Conservation (phyloP, 2,113 vertebrate species). For the Triplophysa dalaica region DNA sequence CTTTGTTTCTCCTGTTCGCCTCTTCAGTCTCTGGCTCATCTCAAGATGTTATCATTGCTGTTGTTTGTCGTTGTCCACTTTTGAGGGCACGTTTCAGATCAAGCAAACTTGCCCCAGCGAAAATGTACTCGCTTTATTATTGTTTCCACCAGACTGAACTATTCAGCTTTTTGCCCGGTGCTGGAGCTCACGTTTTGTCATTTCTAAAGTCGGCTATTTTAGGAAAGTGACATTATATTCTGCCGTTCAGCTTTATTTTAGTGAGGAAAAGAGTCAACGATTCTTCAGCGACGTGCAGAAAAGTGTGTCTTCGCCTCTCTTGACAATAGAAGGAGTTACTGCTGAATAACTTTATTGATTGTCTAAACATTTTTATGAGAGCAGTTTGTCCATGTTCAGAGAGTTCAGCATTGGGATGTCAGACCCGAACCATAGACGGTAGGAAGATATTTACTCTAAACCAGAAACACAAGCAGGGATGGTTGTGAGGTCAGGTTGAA, state of each 20-base stretch:
- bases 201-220: constrained; percentile 17
- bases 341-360: background rate
- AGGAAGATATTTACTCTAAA: background rate
- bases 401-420: background rate
- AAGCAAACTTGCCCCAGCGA: too few species aligned
- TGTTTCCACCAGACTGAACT: background rate
- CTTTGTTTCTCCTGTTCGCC: background rate
- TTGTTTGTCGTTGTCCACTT: background rate
- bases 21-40: constrained; percentile 20
- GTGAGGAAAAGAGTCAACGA: background rate
- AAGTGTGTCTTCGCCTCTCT: background rate
- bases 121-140: background rate
- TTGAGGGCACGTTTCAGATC: background rate
- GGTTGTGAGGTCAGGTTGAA: background rate
- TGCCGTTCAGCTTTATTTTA: constrained; percentile 43
- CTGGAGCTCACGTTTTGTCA: constrained; percentile 15
- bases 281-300: background rate
- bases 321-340: constrained; percentile 5
- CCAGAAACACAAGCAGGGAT: background rate
- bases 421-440: background rate
- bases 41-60: background rate
- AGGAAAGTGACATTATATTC: constrained; percentile 40
- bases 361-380: background rate
- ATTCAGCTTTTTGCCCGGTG: background rate
- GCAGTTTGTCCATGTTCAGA: constrained; percentile 10